Conservation (phyloP, 2,797 vertebrate species). For the Pseudochirops cupreus region DNA sequence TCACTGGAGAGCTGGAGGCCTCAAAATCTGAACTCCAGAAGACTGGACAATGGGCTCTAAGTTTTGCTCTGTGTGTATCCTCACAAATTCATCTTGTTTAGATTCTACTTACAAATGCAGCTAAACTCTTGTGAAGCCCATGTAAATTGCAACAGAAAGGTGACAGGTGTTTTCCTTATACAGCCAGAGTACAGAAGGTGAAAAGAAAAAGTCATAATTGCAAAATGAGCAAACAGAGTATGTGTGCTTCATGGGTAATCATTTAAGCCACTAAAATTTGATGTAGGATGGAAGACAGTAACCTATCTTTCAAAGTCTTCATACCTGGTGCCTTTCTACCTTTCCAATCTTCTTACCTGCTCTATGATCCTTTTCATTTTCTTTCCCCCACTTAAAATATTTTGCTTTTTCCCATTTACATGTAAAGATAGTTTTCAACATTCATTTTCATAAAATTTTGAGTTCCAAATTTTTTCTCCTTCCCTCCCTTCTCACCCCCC, state of each 20-base stretch:
- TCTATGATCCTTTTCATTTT: rapidly evolving
- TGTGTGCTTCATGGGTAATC: slow-evolving; percentile 66
- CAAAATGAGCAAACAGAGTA: slow-evolving; percentile 72
- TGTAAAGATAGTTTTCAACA: too few species aligned
- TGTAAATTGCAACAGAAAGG: slow-evolving; percentile 77
- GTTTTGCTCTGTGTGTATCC: slow-evolving; percentile 76
- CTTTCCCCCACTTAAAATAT: too few species aligned
- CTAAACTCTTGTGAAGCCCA: slow-evolving; percentile 79
- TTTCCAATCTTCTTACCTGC: neutral
- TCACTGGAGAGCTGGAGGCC: slow-evolving; percentile 66
- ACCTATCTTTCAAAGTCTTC: slow-evolving; percentile 51
- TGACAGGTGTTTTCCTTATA: slow-evolving; percentile 85
- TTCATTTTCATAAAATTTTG: too few species aligned
- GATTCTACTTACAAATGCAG: slow-evolving; percentile 77
- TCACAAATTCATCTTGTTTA: slow-evolving; percentile 69
- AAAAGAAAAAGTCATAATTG: slow-evolving; percentile 66
- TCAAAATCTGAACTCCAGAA: slow-evolving; percentile 76
- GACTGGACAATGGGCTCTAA: slow-evolving; percentile 68
- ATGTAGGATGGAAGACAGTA: neutral
- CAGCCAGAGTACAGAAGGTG: slow-evolving; percentile 79
- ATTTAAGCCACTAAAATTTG: slow-evolving; percentile 55
- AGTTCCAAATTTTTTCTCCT: too few species aligned
- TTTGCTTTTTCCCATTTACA: too few species aligned
- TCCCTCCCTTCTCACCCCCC: too few species aligned
- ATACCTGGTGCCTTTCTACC: neutral